These are phyloP conservation scores for Pantherophis alleghaniensis DNA, from an alignment of 2,797 vertebrate species.

Conservation along the genomic window DNA sequence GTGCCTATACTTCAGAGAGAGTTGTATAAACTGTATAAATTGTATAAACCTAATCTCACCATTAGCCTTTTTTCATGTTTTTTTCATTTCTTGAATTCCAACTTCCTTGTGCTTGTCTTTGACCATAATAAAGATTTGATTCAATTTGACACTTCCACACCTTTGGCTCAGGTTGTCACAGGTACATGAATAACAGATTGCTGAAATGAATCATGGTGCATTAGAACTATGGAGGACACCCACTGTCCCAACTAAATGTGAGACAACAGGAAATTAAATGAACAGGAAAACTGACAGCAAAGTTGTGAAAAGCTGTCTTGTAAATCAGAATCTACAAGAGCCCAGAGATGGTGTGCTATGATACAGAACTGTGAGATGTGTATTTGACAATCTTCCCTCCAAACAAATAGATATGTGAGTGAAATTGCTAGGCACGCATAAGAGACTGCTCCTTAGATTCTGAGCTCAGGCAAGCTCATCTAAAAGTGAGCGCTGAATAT, in stretches of 20 bases:
- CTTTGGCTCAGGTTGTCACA: not conserved
- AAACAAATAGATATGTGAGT: not conserved
- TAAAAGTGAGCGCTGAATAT: not conserved
- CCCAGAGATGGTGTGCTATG: not conserved
- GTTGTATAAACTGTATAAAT: too few species aligned
- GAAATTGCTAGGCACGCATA: not conserved
- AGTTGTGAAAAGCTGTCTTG: not conserved
- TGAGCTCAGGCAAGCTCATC: not conserved
- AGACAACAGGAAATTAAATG: not conserved
- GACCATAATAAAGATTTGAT: too few species aligned
- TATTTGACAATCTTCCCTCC: not conserved
- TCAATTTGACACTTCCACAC: not conserved
- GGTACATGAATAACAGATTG: not conserved
- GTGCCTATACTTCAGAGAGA: too few species aligned
- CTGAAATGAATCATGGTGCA: not conserved
- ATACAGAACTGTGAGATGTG: not conserved
- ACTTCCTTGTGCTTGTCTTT: too few species aligned
- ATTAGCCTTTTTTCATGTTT: too few species aligned
- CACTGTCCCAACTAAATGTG: not conserved
- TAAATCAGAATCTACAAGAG: not conserved
- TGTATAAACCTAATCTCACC: too few species aligned
- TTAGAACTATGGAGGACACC: not conserved
- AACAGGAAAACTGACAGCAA: not conserved
- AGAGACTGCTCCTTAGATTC: not conserved
- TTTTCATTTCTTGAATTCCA: too few species aligned